These are phyloP conservation scores for Hippoglossus hippoglossus DNA, from an alignment of 2,797 vertebrate species.

Conservation along the genomic window DNA sequence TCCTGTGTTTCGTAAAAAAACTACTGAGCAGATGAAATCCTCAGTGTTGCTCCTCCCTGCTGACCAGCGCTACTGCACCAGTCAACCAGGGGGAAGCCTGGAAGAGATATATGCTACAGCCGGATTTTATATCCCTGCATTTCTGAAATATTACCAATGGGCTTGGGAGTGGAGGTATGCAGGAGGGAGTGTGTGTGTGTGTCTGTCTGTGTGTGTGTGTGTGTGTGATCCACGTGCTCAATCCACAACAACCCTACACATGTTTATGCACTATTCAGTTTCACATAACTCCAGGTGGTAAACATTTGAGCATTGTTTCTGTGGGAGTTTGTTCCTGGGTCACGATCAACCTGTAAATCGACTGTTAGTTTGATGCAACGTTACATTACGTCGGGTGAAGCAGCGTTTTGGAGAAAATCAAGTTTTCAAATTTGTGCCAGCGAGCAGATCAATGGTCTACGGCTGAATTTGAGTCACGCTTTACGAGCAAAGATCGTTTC, in stretches of 20 bases:
- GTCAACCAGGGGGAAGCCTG: constrained; percentile 49
- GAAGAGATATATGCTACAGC: constrained; percentile 71
- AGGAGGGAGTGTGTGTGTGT: constrained; percentile 64
- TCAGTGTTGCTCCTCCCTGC: constrained; percentile 43
- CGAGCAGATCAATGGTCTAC: background rate
- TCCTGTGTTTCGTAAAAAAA: constrained; percentile 55
- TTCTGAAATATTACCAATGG: constrained; percentile 77
- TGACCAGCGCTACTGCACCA: constrained; percentile 64
- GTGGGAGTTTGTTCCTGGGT: constrained; percentile 26
- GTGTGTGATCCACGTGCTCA: constrained; percentile 4
- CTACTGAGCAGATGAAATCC: constrained; percentile 80
- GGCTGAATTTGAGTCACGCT: too few relatives aligned
- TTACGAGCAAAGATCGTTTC: background rate
- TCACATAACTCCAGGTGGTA: constrained; percentile 46
- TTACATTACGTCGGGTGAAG: too few relatives aligned
- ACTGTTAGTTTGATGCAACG: too few relatives aligned
- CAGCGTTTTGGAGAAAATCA: background rate
- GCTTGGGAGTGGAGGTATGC: constrained; percentile 75
- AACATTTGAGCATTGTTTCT: constrained; percentile 42
- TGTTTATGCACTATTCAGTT: constrained; percentile 73
- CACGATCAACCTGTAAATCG: constrained; percentile 22
- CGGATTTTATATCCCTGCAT: constrained; percentile 74
- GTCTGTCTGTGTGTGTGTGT: constrained; percentile 3
- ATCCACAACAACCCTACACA: constrained; percentile 43
- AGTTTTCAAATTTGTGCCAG: background rate